A percentile compares a stretch with the other conserved stretches of the same genome.
Conservation (phyloP, 2,113 vertebrate genomes). For the Ceyx melanurus region DNA sequence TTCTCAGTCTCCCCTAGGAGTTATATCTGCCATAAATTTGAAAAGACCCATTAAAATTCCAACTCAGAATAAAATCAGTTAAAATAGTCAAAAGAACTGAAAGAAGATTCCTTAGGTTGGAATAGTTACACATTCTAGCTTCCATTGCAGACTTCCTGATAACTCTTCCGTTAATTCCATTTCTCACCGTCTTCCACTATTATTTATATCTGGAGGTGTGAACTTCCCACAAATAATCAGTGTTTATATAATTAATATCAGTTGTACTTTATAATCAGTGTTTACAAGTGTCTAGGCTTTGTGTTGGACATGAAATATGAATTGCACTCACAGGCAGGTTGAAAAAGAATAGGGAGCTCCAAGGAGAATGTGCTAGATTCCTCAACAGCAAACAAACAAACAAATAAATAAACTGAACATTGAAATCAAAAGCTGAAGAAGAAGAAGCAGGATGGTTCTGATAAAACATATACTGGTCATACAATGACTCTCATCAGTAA, state of each 20-base stretch:
- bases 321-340: not conserved
- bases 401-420: not conserved
- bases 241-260: not conserved
- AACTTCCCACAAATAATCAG: not conserved
- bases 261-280: not conserved
- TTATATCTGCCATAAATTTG: not conserved
- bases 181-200: not conserved
- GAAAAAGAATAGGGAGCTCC: not conserved
- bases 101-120: not conserved
- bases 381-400: not conserved
- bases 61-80: not conserved
- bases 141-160: not conserved
- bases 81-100: not conserved
- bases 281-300: not conserved
- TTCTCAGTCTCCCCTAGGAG: not conserved
- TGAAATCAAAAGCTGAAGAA: not conserved
- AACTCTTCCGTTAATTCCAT: not conserved
- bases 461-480: not conserved
- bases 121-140: not conserved
- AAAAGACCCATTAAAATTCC: not conserved
- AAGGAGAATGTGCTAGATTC: not conserved
- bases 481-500: not conserved
- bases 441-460: not conserved
- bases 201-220: not conserved
- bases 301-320: not conserved